Base-by-base conservation (phyloP, 2,888 invertebrate species). In the Endotricha flammealis region DNA sequence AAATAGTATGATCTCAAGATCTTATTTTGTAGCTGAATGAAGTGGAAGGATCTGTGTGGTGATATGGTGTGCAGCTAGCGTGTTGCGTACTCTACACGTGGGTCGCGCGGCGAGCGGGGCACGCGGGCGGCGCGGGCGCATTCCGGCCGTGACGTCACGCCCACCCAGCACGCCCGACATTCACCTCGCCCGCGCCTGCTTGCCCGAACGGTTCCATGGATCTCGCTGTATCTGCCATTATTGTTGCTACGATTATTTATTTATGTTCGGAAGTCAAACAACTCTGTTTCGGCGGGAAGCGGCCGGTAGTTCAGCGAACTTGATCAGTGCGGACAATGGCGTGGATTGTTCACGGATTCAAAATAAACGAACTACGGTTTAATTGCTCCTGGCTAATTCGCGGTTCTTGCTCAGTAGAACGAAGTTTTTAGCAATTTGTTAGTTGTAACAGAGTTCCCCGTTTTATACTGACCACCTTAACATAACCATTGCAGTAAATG, bases 61-160 rank as follows among this genome's bases (percentile, higher is more conserved):
- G 55, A 57, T 50, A 53, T 61, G 64, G 58, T 56, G 60, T 62
- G 32, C 7, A 24, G 32, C 27, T 17, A 7, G 20, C 7, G 29
- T 22, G 29, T 35, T 64, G 70, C 75, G 77, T 77, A 77, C 68
- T 65, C 59, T 68, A 70, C 80, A 82, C 80, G 83, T 78, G 72
- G 72, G 67, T 46, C 55, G 65, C 35, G 54, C 43, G 33, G 37
- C 37, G 36, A 46, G 44, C 46, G 39, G 36, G 41, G 53, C 49
- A 54, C 46, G 57, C 57, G 61, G 57, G 72, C 53, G 61, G 69
- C 68, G 74, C 73, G 67, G 74, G 73, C 82, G 73, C 85, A 86
- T 86, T 86, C 85, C 82, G 76, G 54, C 66, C 71, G 78, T 86
- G 86, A 86, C 86, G 86, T 86, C 86, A 86, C 75, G 86, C 68